Evolutionary conservation across 2,797 vertebrate genomes (phyloP).

Genomic region (Hyperoplus immaculatus): DNA sequence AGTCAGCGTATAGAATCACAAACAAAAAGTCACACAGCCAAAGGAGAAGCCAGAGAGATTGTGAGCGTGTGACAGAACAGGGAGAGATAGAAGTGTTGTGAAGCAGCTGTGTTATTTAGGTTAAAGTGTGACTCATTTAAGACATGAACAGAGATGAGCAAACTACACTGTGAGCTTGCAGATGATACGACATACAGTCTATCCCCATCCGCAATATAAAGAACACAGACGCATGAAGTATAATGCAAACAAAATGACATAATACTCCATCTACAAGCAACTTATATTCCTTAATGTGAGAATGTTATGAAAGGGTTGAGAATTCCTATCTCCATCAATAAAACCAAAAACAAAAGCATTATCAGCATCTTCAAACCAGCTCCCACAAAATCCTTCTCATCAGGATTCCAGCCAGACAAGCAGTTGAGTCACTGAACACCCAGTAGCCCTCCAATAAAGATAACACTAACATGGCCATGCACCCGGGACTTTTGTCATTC

Average conservation of each 20-base stretch:
- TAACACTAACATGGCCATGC: constrained; percentile 61
- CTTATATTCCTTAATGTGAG: neutral
- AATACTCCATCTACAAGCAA: neutral
- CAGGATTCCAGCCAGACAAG: constrained; percentile 32
- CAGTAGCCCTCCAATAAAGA: constrained; percentile 57
- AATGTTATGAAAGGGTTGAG: neutral
- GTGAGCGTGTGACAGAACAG: constrained; percentile 49
- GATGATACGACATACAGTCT: neutral
- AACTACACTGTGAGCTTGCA: neutral
- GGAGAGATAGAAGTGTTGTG: constrained; percentile 20
- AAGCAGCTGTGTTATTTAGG: constrained; percentile 31
- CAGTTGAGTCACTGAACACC: constrained; percentile 55
- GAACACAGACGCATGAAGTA: neutral
- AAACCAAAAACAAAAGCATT: constrained; percentile 3
- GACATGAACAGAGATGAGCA: constrained; percentile 27
- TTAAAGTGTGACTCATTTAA: constrained; percentile 28
- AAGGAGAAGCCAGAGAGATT: constrained; percentile 40
- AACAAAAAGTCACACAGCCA: constrained; percentile 1
- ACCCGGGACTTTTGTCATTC: constrained; percentile 50
- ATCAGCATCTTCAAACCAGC: constrained; percentile 6
- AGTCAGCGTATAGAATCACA: constrained; percentile 6
- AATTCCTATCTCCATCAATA: neutral
- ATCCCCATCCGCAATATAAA: constrained; percentile 1
- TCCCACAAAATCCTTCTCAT: constrained; percentile 5
- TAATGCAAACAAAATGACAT: neutral